Percentiles rank a stretch among this genome's conserved stretches.
Evolutionary conservation across 2,888 invertebrate species (phyloP).

Genomic region (Imbricaverruca yamaguchii): DNA sequence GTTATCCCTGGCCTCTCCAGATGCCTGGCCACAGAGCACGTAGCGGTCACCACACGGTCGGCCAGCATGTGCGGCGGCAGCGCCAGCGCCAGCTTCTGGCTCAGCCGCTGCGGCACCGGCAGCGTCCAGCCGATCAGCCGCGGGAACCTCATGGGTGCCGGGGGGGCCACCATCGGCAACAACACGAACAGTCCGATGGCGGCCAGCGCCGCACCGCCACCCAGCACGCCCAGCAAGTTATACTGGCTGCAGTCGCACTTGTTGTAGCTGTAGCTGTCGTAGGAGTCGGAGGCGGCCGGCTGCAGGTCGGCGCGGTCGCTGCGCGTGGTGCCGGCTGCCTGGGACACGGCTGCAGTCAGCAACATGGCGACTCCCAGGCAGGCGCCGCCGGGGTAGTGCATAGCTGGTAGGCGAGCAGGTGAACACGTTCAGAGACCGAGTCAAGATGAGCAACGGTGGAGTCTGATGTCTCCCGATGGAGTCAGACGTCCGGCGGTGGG

Average conservation of each 20-base stretch:
- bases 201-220: not conserved
- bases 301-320: not conserved
- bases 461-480: too few relatives aligned
- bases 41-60: not conserved
- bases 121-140: not conserved
- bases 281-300: not conserved
- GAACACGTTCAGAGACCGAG: too few relatives aligned
- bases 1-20: not conserved
- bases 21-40: not conserved
- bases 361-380: too few relatives aligned
- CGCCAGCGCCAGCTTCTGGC: not conserved
- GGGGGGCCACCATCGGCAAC: not conserved
- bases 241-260: not conserved
- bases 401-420: too few relatives aligned
- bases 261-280: not conserved
- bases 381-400: too few relatives aligned
- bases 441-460: too few relatives aligned
- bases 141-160: too few relatives aligned
- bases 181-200: not conserved
- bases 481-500: too few relatives aligned
- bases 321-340: too few relatives aligned
- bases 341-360: too few relatives aligned
- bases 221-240: not conserved
- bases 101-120: not conserved
- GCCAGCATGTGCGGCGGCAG: not conserved